Conservation (phyloP, 2,888 invertebrate species). For the Bombyx huttoni region DNA sequence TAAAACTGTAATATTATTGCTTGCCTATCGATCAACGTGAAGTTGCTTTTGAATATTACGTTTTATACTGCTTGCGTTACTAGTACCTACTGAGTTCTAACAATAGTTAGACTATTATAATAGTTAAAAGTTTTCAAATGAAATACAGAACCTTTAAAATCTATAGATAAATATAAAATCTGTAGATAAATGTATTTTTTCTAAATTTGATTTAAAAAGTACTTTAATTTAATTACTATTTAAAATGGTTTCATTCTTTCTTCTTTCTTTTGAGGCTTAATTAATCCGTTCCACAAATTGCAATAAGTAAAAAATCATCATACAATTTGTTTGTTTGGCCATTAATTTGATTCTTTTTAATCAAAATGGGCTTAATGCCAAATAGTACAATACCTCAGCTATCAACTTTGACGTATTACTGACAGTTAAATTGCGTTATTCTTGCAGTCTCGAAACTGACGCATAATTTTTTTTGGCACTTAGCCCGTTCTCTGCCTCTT, state of each 20-base stretch:
- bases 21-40: constrained; percentile 24
- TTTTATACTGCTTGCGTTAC: not conserved
- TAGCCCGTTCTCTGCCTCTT: not conserved
- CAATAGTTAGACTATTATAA: no score
- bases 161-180: no score
- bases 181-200: no score
- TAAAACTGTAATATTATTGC: constrained; percentile 38
- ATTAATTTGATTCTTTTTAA: not conserved
- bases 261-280: no score
- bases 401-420: not conserved
- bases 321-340: not conserved
- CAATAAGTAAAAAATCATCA: no score
- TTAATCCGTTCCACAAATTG: no score
- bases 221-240: no score
- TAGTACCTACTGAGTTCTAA: no score
- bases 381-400: not conserved
- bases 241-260: no score
- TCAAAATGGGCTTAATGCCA: not conserved
- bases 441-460: not conserved
- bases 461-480: not conserved
- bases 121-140: no score
- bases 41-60: constrained; percentile 9
- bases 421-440: not conserved
- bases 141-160: no score
- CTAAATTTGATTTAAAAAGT: no score